Percentiles rank a stretch among this genome's conserved stretches.
Conservation (phyloP, 2,888 invertebrate genomes). For the Ectemnius lituratus region DNA sequence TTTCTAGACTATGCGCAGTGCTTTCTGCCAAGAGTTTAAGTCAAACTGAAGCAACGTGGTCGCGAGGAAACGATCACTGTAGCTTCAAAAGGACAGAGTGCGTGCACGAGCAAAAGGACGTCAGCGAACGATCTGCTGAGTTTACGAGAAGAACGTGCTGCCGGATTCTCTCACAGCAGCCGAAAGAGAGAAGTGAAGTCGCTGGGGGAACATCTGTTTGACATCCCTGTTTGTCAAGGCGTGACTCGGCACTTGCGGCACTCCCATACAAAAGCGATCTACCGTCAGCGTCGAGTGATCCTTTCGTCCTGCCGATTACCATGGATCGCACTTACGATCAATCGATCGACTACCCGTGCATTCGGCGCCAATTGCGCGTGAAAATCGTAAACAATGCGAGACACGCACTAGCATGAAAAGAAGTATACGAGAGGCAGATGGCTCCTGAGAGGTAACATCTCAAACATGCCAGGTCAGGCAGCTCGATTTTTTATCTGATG, state of each 20-base stretch:
- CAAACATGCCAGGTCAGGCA: background rate
- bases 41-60: background rate
- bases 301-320: constrained; percentile 50
- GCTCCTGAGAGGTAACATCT: constrained; percentile 36
- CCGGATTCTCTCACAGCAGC: constrained; percentile 49
- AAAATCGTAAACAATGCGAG: constrained; percentile 71
- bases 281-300: constrained; percentile 42
- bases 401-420: constrained; percentile 25
- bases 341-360: constrained; percentile 69
- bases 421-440: constrained; percentile 57
- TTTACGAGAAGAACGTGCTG: constrained; percentile 54
- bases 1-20: too few species aligned
- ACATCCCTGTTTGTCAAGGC: constrained; percentile 78
- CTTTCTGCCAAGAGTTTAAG: too few species aligned
- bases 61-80: constrained; percentile 29
- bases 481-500: background rate
- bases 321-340: constrained; percentile 68
- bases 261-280: constrained; percentile 67
- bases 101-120: background rate
- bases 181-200: constrained; percentile 46
- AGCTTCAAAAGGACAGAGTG: constrained; percentile 15
- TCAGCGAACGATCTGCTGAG: constrained; percentile 34
- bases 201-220: constrained; percentile 75
- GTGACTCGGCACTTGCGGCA: constrained; percentile 77
- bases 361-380: constrained; percentile 75